A percentile compares a stretch with the other conserved stretches of the same genome.
These are phyloP conservation scores for Gymnothorax reevesii DNA, from an alignment of 2,797 vertebrate genomes.

Conservation along the genomic window DNA sequence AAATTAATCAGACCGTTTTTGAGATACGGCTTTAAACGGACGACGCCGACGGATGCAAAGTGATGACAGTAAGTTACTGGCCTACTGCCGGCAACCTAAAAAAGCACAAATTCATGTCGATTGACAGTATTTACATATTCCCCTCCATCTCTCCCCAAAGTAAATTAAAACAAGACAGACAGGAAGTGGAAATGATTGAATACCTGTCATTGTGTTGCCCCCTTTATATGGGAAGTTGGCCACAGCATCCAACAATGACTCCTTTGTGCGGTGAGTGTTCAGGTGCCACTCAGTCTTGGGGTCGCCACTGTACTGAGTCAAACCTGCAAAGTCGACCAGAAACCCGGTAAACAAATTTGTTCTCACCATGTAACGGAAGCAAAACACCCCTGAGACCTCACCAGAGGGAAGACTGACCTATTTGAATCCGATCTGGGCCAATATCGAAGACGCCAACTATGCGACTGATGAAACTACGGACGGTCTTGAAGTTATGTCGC, in stretches of 20 bases:
- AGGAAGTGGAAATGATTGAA: not conserved
- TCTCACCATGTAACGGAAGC: not conserved
- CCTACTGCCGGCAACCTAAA: no score
- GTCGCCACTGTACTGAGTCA: constrained; percentile 95
- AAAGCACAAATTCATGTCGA: not conserved
- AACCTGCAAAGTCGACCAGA: constrained; percentile 65
- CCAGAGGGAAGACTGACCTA: constrained; percentile 75
- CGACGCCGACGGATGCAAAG: no score
- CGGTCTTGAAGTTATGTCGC: constrained; percentile 90
- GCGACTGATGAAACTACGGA: constrained; percentile 86
- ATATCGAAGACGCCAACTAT: constrained; percentile 94
- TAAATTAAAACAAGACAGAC: not conserved
- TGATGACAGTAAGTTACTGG: no score
- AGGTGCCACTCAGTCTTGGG: constrained; percentile 95
- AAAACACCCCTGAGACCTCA: not conserved
- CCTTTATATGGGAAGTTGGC: constrained; percentile 90
- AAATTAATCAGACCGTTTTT: no score
- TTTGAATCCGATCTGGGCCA: constrained; percentile 84
- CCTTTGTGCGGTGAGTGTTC: constrained; percentile 78
- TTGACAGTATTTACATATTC: not conserved
- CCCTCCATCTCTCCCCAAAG: not conserved
- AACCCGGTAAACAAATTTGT: not conserved
- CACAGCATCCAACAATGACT: constrained; percentile 81
- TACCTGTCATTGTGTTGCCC: constrained; percentile 95
- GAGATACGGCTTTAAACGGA: no score